A percentile compares a stretch with the other conserved stretches of the same genome.
Conservation (phyloP, 2,888 invertebrate genomes). For the Pseudeuparius sepicola region DNA sequence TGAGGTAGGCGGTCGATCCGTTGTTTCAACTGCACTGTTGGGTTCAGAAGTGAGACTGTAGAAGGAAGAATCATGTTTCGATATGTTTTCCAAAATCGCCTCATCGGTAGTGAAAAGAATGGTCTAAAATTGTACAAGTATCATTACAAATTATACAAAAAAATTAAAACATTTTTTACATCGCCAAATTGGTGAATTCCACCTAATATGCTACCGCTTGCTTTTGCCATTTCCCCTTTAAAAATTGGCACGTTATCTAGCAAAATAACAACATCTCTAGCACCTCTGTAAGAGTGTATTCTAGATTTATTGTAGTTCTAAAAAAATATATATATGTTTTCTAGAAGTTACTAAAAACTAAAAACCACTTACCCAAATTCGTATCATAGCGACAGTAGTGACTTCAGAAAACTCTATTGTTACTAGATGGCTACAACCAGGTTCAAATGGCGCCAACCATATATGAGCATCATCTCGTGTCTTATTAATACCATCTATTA, state of each 20-base stretch:
- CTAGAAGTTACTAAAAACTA: slow-evolving; percentile 3
- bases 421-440: slow-evolving; percentile 50
- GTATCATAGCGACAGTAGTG: slow-evolving; percentile 32
- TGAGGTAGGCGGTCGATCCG: slow-evolving; percentile 52
- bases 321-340: too few relatives aligned
- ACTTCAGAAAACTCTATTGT: slow-evolving; percentile 46
- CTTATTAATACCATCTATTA: slow-evolving; percentile 60
- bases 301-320: slow-evolving; percentile 85
- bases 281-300: slow-evolving; percentile 72
- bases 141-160: too few relatives aligned
- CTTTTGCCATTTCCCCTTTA: slow-evolving; percentile 70
- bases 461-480: slow-evolving; percentile 70
- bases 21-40: slow-evolving; percentile 24
- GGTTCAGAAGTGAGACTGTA: slow-evolving; percentile 33
- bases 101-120: slow-evolving; percentile 76
- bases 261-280: slow-evolving; percentile 56
- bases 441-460: slow-evolving; percentile 60
- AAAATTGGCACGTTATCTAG: slow-evolving; percentile 63
- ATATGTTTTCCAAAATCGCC: slow-evolving; percentile 54
- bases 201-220: slow-evolving; percentile 64
- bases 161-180: slow-evolving; percentile 40
- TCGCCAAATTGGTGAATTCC: slow-evolving; percentile 60
- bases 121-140: slow-evolving; percentile 55
- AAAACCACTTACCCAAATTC: slow-evolving; percentile 36
- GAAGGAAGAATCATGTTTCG: slow-evolving; percentile 43